A percentile compares a stretch with the other conserved stretches of the same genome.
Conservation (phyloP, 30 jellyfish, hydroid and myxozoan species). For the Hydra vulgaris region DNA sequence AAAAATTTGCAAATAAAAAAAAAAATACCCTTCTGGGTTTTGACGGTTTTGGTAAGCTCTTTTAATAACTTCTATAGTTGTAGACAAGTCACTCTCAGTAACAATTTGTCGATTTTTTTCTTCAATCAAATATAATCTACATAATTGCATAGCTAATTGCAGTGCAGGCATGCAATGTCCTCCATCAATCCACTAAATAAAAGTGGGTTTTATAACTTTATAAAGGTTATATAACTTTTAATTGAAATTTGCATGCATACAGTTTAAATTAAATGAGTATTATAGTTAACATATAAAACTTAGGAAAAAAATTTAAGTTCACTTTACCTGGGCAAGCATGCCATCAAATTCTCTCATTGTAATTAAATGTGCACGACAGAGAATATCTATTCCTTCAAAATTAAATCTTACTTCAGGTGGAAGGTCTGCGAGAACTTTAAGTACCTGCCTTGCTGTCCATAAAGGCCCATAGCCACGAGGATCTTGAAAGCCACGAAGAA, state of each 20-base stretch:
- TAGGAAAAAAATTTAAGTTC: too few species aligned
- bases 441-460: conserved; percentile 93
- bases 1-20: too few species aligned
- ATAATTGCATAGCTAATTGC: conserved; percentile 76
- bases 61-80: conserved; percentile 52
- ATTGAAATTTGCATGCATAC: too few species aligned
- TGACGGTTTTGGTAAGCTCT: conserved; percentile 65
- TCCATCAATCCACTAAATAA: conserved; percentile 61
- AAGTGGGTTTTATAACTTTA: neutral
- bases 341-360: conserved; percentile 80
- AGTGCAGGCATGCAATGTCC: conserved; percentile 74
- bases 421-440: conserved; percentile 68
- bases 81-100: conserved; percentile 58
- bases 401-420: conserved; percentile 75
- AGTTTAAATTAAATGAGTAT: too few species aligned
- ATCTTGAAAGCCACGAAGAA: conserved; percentile 91
- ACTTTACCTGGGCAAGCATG: conserved; percentile 55
- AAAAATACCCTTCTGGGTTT: conserved; percentile 64
- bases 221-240: too few species aligned
- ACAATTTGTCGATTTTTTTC: conserved; percentile 57
- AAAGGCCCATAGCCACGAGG: conserved; percentile 96
- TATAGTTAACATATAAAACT: too few species aligned
- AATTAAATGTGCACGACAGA: conserved; percentile 77
- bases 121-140: conserved; percentile 69
- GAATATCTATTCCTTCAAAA: conserved; percentile 82